A percentile compares a stretch with the other conserved stretches of the same genome.
Conservation (phyloP, 1,140 invertebrate genomes). For the Ips typographus region DNA sequence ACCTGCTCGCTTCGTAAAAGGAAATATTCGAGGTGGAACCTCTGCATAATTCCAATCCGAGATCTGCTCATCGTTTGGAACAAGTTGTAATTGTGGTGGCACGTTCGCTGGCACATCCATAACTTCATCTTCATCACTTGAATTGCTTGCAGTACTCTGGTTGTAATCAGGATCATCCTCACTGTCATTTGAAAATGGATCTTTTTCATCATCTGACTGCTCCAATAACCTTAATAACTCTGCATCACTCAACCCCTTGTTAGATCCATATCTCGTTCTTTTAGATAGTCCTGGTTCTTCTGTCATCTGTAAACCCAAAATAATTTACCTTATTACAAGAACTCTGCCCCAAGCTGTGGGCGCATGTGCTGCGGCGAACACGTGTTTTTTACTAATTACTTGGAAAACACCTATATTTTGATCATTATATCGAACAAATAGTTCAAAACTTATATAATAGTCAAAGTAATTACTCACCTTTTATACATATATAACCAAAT, state of each 20-base stretch:
- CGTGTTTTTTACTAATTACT: background rate
- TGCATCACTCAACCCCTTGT: background rate
- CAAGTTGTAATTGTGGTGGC: background rate
- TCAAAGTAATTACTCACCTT: too few species aligned
- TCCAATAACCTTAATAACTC: constrained; percentile 7
- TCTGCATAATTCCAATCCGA: background rate
- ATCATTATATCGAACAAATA: background rate
- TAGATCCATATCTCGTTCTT: background rate
- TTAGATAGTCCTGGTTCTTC: background rate
- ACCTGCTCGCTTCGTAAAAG: constrained; percentile 5
- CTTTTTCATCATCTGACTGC: constrained; percentile 7
- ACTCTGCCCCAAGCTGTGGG: background rate
- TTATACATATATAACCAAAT: too few species aligned
- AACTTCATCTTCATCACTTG: background rate
- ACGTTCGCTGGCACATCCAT: background rate
- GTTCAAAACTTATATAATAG: too few species aligned
- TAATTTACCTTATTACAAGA: background rate
- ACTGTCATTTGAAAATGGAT: constrained; percentile 7
- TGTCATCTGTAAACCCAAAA: background rate
- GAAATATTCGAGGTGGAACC: background rate
- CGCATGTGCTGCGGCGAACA: background rate
- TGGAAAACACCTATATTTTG: background rate
- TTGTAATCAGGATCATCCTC: constrained; percentile 22
- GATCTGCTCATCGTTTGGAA: background rate
- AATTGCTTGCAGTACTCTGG: constrained; percentile 6